Evolutionary conservation across 92 coral and sea anemone genomes (phyloP), one percentile per base, ranked within the genome.

Genomic region (Palythoa grandiflora): DNA sequence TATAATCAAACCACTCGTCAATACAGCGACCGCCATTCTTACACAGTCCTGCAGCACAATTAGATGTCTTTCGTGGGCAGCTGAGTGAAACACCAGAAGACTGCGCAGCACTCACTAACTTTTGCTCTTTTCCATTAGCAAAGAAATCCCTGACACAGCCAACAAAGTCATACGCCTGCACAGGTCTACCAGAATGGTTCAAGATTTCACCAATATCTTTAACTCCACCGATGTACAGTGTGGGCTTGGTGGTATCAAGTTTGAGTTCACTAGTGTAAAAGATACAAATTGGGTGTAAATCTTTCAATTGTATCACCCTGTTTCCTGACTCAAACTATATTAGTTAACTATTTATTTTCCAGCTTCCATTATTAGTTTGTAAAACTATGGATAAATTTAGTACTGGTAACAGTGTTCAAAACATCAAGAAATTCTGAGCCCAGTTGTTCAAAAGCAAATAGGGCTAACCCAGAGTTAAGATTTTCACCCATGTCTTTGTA

Each of bases 71-170:
- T 38, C 98, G 98, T 36, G 99, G 99, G 72, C 99, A 97, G 75
- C 92, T 89, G 68, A 88, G 85, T 38, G 84, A 65, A 71, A 92
- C 88, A 65, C 94, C 96, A 75, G 85, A 77, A 20, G 92, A 87
- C 60, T 89, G 93, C 48, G 78, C 59, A 11, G 95, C 95, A 9
- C 68, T 73, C 16, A 19, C 81, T 40, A 87, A 87, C 55, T 92
- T 88, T 68, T 93, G 88, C 65, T 81, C 86, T 54, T 85, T 91
- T 60, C 93, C 92, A 76, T 95, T 94, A 71, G 91, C 83, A 88
- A 89, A 97, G 71, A 97, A 80, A 74, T 97, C 96, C 4, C 98
- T 96, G 91, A 97, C 79, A 83, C 99, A 97, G 65, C 99, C 99
- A 66, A 97, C 92, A 85, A 97, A 97, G 71, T 95, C 98, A 73